A percentile compares a stretch with the other conserved stretches of the same genome.
Conservation (phyloP, 2,888 invertebrate genomes). For the Cryptophagus acutangulus region DNA sequence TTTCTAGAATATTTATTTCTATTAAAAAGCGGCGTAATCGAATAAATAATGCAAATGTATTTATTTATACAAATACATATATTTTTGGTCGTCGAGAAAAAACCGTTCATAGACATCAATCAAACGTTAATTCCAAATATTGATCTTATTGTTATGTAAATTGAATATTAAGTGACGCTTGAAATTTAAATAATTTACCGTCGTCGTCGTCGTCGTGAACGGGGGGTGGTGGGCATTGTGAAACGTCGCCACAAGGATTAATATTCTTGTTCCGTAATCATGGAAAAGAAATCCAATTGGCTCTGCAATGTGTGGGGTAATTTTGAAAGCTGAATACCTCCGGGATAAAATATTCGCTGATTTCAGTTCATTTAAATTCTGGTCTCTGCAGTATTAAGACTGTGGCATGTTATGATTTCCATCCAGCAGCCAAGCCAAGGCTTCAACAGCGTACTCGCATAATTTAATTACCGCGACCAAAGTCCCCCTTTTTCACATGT, state of each 20-base stretch:
- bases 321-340: slow-evolving; percentile 23
- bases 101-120: slow-evolving; percentile 1
- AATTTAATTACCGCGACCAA: slow-evolving; percentile 2
- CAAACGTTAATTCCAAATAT: not conserved
- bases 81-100: not conserved
- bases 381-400: slow-evolving; percentile 23
- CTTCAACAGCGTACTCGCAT: not conserved
- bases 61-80: not conserved
- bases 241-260: slow-evolving; percentile 10
- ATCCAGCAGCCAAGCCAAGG: too few species aligned
- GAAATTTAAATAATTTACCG: slow-evolving; percentile 1
- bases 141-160: slow-evolving; percentile 1
- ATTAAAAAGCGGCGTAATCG: not conserved
- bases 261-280: slow-evolving; percentile 20
- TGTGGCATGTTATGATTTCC: slow-evolving; percentile 21
- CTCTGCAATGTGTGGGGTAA: slow-evolving; percentile 22
- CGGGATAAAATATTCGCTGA: slow-evolving; percentile 29
- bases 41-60: not conserved
- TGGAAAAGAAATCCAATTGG: slow-evolving; percentile 20
- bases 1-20: not conserved
- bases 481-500: too few species aligned
- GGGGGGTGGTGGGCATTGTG: not conserved
- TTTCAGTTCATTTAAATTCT: slow-evolving; percentile 30
- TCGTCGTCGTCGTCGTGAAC: too few species aligned
- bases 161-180: slow-evolving; percentile 1